Conservation (phyloP, 2,797 vertebrate species). For the Oreonectes daqikongensis region DNA sequence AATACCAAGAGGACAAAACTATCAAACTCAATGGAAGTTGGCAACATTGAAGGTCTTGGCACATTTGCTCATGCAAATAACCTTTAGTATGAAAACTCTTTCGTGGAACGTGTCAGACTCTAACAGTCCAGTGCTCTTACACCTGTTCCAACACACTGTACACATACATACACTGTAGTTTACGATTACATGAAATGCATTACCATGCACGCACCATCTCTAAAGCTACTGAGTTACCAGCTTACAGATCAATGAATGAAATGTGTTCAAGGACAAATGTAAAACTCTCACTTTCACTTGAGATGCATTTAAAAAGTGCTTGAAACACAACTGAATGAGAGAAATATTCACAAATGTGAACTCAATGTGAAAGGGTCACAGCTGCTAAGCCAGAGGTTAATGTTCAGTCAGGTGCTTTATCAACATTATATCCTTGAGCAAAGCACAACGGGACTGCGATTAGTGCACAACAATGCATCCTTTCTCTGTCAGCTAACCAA, state of each 20-base stretch:
- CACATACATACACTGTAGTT: neutral
- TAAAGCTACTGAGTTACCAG: neutral
- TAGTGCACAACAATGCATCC: neutral
- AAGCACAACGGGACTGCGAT: neutral
- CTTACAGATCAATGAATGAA: neutral
- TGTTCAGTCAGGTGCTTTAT: neutral
- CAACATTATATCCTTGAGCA: neutral
- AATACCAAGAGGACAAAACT: no score
- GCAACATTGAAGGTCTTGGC: neutral
- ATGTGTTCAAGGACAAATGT: neutral
- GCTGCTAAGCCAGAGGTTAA: neutral
- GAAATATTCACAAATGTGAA: neutral
- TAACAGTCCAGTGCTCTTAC: neutral
- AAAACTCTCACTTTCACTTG: neutral
- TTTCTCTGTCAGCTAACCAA: neutral
- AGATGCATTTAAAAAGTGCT: neutral
- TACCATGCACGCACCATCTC: neutral
- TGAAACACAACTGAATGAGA: neutral
- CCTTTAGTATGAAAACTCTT: neutral
- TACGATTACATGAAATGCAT: slow-evolving; percentile 1
- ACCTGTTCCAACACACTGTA: slow-evolving; percentile 7
- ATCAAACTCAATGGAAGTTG: no score
- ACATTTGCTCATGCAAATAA: slow-evolving; percentile 22
- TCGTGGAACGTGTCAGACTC: neutral
- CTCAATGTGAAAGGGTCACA: neutral